Percentiles rank a stretch among this genome's conserved stretches.
Evolutionary conservation across 2,888 invertebrate genomes (phyloP).

Genomic region (Euzophera pinguis): DNA sequence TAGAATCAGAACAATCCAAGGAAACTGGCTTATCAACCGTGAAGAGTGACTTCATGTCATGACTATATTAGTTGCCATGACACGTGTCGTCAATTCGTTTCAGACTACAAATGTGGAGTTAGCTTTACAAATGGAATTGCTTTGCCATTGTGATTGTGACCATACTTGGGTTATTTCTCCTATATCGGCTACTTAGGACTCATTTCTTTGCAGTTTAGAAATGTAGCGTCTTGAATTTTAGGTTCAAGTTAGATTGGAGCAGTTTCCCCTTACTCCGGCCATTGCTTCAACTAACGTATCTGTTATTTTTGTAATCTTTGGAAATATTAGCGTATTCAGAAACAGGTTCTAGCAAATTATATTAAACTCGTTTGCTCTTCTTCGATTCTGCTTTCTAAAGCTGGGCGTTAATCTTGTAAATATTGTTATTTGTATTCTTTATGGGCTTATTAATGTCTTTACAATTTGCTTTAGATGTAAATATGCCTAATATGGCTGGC

Average conservation of each 20-base stretch:
- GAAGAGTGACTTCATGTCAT: neutral
- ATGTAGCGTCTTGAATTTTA: neutral
- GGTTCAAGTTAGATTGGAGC: neutral
- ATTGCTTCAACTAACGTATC: conserved; percentile 24
- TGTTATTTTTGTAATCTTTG: conserved; percentile 8
- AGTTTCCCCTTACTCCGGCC: no score
- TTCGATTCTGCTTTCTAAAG: conserved; percentile 18
- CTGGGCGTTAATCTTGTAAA: conserved; percentile 7
- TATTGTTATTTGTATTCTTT: conserved; percentile 7
- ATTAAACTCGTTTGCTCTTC: conserved; percentile 57
- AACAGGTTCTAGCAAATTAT: conserved; percentile 65
- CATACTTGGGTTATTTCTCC: conserved; percentile 9
- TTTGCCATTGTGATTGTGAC: conserved; percentile 11
- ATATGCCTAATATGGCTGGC: neutral
- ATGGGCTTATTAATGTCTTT: conserved; percentile 1
- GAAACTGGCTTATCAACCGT: neutral
- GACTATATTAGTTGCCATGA: conserved; percentile 2
- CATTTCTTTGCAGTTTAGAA: conserved; percentile 12
- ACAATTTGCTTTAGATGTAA: conserved; percentile 2
- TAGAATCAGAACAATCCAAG: neutral
- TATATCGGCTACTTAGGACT: conserved; percentile 12
- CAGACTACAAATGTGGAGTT: conserved; percentile 11
- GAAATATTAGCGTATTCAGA: conserved; percentile 15
- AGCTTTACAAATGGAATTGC: conserved; percentile 10
- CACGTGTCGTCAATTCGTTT: conserved; percentile 9